These are phyloP conservation scores for Colostygia pectinataria DNA, from an alignment of 2,888 invertebrate genomes.

Conservation along the genomic window DNA sequence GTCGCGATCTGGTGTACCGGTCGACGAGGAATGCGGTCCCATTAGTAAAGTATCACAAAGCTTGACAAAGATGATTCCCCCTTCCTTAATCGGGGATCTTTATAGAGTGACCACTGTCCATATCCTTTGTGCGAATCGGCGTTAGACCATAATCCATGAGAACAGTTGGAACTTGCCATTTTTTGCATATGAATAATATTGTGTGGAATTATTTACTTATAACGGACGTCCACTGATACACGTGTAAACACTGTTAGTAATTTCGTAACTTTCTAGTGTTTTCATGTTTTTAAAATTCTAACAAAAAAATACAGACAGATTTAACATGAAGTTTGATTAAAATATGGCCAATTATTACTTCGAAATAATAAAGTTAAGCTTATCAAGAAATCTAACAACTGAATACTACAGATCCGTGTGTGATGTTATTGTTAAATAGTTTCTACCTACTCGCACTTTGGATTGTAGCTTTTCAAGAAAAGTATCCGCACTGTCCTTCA, in stretches of 20 bases:
- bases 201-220: conserved; percentile 35
- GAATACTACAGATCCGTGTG: too few species aligned
- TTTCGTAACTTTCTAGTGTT: too few species aligned
- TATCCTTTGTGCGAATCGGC: conserved; percentile 59
- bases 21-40: conserved; percentile 75
- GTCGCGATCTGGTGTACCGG: conserved; percentile 70
- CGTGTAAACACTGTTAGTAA: background rate
- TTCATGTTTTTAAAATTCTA: too few species aligned
- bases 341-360: conserved; percentile 15
- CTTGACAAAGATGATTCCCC: conserved; percentile 49
- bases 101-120: conserved; percentile 76
- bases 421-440: too few species aligned
- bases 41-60: conserved; percentile 78
- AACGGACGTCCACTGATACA: conserved; percentile 19
- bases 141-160: conserved; percentile 78
- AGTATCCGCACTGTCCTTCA: too few species aligned
- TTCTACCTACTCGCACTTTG: too few species aligned
- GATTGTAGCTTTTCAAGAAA: too few species aligned
- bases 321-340: conserved; percentile 3
- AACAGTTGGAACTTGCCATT: conserved; percentile 54
- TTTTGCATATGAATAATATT: conserved; percentile 72
- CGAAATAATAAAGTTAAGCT: background rate
- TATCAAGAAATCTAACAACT: too few species aligned
- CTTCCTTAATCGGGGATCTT: conserved; percentile 75
- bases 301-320: too few species aligned